Conservation (phyloP, 2,797 vertebrate genomes). For the Helicolenus hilgendorfi region DNA sequence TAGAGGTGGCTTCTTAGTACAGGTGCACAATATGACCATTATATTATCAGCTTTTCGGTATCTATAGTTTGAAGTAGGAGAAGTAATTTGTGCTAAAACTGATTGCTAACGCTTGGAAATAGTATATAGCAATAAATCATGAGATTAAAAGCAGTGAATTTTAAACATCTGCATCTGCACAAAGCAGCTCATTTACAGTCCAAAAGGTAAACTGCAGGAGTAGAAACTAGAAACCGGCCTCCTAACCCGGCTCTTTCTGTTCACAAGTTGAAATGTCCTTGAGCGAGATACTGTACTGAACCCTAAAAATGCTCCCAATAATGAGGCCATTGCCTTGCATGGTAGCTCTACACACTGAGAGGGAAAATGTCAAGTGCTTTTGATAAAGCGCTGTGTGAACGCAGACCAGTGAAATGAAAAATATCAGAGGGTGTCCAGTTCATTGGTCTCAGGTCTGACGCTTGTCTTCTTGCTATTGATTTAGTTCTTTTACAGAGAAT, state of each 20-base stretch:
- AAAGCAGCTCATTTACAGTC: background rate
- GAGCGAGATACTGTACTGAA: background rate
- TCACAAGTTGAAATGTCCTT: background rate
- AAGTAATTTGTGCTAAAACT: too few relatives aligned
- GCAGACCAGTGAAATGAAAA: background rate
- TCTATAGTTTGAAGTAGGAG: too few relatives aligned
- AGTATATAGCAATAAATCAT: too few relatives aligned
- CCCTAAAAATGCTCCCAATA: background rate
- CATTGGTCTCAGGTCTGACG: background rate
- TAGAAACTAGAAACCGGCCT: background rate
- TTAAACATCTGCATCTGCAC: too few relatives aligned
- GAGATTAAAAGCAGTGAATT: too few relatives aligned
- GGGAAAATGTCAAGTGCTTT: background rate
- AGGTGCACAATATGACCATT: too few relatives aligned
- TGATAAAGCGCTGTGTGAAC: background rate
- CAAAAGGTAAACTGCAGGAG: background rate
- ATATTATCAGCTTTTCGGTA: too few relatives aligned
- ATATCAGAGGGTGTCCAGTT: background rate
- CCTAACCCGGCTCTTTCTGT: background rate
- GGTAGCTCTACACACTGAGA: background rate
- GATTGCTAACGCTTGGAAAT: too few relatives aligned
- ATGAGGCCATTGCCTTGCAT: background rate
- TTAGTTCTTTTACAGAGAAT: background rate
- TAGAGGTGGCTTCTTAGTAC: too few relatives aligned
- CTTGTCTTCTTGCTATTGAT: background rate